Conservation (phyloP, 2,888 invertebrate genomes). For the Euphydryas editha region DNA sequence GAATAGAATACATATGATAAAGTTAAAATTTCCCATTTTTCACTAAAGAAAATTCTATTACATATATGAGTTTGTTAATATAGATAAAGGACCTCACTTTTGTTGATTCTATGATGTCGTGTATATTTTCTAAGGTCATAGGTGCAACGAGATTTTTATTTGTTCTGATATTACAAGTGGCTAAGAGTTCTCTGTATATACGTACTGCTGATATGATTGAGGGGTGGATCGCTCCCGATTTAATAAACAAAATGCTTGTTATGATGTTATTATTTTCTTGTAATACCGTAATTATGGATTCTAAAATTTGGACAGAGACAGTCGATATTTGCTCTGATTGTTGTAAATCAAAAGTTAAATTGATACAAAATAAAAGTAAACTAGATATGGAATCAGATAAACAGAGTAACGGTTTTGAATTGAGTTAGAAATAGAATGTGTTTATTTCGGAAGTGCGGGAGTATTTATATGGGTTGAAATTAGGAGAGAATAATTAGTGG, state of each 20-base stretch:
- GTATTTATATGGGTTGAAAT: no score
- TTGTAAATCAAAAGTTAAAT: neutral
- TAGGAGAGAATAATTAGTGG: no score
- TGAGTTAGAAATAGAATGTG: no score
- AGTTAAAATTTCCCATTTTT: constrained; percentile 41
- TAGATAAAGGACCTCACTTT: constrained; percentile 45
- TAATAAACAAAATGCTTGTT: no score
- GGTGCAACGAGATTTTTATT: no score
- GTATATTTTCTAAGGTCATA: constrained; percentile 43
- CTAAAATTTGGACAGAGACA: no score
- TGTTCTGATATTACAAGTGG: constrained; percentile 38
- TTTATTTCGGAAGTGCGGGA: no score
- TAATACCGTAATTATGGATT: no score
- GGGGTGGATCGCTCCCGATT: constrained; percentile 17
- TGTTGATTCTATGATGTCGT: constrained; percentile 45
- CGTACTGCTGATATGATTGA: constrained; percentile 43
- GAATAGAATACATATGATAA: constrained; percentile 48
- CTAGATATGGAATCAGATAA: no score
- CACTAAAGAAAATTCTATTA: constrained; percentile 46
- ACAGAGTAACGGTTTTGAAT: no score
- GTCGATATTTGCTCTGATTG: constrained; percentile 42
- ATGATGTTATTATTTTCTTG: no score
- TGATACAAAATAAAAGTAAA: no score
- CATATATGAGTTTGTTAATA: constrained; percentile 43
- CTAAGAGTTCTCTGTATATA: constrained; percentile 40